A percentile compares a stretch with the other conserved stretches of the same genome.
These are phyloP conservation scores for Chaenodraco wilsoni DNA, from an alignment of 2,797 vertebrate genomes.

Conservation along the genomic window DNA sequence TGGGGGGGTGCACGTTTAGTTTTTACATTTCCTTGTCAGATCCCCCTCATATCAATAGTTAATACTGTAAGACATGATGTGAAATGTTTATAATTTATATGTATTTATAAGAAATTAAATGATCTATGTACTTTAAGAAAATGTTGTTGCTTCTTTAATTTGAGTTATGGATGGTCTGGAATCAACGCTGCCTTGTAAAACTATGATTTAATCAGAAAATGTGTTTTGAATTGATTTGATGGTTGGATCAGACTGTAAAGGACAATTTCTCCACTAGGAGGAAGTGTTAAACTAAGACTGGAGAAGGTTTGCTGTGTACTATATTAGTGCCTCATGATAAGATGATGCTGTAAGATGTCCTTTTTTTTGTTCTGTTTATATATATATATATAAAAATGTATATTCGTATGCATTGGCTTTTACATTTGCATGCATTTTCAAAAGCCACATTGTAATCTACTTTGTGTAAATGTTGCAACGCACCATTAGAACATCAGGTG, in stretches of 20 bases:
- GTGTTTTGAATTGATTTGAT: neutral
- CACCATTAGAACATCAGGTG: neutral
- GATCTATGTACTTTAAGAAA: conserved; percentile 47
- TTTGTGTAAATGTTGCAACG: neutral
- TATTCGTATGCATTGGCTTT: too few relatives aligned
- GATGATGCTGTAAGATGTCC: too few relatives aligned
- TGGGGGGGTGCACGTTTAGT: neutral
- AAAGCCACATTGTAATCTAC: neutral
- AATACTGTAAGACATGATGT: conserved; percentile 62
- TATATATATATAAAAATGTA: too few relatives aligned
- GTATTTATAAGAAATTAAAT: conserved; percentile 83
- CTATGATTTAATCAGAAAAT: too few relatives aligned
- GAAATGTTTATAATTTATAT: conserved; percentile 76
- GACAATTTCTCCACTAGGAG: conserved; percentile 21
- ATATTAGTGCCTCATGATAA: too few relatives aligned
- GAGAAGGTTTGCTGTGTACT: too few relatives aligned
- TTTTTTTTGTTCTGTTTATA: too few relatives aligned
- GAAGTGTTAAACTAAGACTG: conserved; percentile 12
- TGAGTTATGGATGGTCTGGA: too few relatives aligned
- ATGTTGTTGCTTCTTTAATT: neutral
- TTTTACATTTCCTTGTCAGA: conserved; percentile 17
- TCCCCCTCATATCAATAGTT: conserved; percentile 28
- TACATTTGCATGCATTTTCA: too few relatives aligned
- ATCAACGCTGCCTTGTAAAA: neutral
- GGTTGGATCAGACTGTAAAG: conserved; percentile 4